Evolutionary conservation across 1,140 invertebrate species (phyloP).

Genomic region (Meloidogyne hapla): DNA sequence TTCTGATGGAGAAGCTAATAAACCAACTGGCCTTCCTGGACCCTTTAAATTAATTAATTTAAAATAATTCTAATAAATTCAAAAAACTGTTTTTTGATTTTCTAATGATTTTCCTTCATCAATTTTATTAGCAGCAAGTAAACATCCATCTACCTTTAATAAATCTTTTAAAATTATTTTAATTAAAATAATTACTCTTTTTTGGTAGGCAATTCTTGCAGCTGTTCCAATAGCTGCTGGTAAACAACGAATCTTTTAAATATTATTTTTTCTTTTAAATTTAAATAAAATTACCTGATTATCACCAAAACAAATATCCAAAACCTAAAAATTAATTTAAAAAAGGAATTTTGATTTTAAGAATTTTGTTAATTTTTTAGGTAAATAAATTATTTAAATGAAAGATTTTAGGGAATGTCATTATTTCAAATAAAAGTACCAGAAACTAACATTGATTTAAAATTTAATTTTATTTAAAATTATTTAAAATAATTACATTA

Average conservation of each 20-base stretch:
- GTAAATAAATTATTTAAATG: too few relatives aligned
- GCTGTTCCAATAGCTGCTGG: constrained; percentile 43
- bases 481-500: constrained; percentile 34
- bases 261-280: background rate
- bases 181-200: constrained; percentile 19
- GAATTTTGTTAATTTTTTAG: too few relatives aligned
- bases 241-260: constrained; percentile 35
- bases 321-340: constrained; percentile 27
- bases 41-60: constrained; percentile 6
- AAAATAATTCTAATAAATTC: background rate
- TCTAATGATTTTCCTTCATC: background rate
- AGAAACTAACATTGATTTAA: too few relatives aligned
- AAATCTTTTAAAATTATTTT: background rate
- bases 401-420: too few relatives aligned
- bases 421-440: too few relatives aligned
- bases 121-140: background rate
- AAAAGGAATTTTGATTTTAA: too few relatives aligned
- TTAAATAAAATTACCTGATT: constrained; percentile 1
- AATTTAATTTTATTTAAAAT: too few relatives aligned
- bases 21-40: background rate
- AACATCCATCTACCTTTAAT: background rate
- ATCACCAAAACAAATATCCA: constrained; percentile 40
- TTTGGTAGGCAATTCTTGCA: constrained; percentile 40
- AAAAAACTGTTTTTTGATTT: constrained; percentile 10
- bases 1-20: constrained; percentile 38